Evolutionary conservation across 2,113 vertebrate species (phyloP).

Genomic region (Apteryx mantelli): DNA sequence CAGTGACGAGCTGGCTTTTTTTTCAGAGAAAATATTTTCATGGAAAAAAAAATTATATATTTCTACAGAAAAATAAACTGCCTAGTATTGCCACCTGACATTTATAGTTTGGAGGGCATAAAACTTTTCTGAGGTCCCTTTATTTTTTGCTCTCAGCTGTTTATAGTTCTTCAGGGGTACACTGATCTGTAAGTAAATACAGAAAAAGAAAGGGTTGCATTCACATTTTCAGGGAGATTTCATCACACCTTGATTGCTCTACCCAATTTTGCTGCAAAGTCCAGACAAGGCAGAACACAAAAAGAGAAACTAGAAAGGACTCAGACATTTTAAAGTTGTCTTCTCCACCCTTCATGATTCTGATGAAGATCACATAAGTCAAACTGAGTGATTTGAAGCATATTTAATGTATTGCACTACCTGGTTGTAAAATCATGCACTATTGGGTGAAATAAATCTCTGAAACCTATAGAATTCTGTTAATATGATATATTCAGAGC

Average conservation of each 20-base stretch:
- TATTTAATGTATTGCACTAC: accelerated
- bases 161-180: constrained; percentile 33
- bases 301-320: background rate
- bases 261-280: constrained; percentile 25
- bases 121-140: constrained; percentile 50
- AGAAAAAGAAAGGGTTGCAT: constrained; percentile 26
- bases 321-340: constrained; percentile 9
- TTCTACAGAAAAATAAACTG: constrained; percentile 56
- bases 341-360: background rate
- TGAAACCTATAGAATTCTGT: background rate
- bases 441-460: background rate
- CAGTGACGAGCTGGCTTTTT: background rate
- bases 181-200: constrained; percentile 45
- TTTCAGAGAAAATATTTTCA: constrained; percentile 6
- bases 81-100: constrained; percentile 6
- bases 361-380: background rate
- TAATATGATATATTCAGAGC: background rate
- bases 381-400: background rate
- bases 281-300: background rate
- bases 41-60: background rate
- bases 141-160: constrained; percentile 51
- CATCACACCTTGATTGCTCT: constrained; percentile 17
- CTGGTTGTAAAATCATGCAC: background rate
- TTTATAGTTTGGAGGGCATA: constrained; percentile 44
- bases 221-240: constrained; percentile 45